Evolutionary conservation across 2,888 invertebrate genomes (phyloP).

Genomic region (Mongoloraphidia duomilia): DNA sequence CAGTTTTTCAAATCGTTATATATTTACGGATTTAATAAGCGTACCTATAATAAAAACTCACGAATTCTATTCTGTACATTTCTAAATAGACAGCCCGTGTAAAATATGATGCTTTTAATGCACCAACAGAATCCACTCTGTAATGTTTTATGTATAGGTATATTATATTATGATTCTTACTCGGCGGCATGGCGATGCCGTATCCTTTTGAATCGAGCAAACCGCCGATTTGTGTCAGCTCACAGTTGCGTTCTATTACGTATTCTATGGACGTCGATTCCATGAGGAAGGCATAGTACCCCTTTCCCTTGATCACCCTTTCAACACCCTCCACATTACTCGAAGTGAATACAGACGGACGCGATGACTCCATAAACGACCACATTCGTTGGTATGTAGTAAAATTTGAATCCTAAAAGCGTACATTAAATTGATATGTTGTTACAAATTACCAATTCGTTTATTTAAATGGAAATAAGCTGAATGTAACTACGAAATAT

Average conservation of each 20-base stretch:
- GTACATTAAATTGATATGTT: background rate
- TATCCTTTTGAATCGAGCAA: slow-evolving; percentile 90
- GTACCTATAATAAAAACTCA: too few relatives aligned
- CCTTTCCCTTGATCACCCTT: slow-evolving; percentile 69
- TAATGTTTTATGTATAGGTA: too few relatives aligned
- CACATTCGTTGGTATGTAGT: slow-evolving; percentile 92
- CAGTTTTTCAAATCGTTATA: too few relatives aligned
- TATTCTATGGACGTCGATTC: slow-evolving; percentile 96
- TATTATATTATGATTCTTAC: slow-evolving; percentile 36
- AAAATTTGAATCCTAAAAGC: slow-evolving; percentile 74
- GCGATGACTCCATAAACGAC: slow-evolving; percentile 82
- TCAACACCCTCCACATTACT: slow-evolving; percentile 85
- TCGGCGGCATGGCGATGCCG: slow-evolving; percentile 86
- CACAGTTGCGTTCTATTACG: slow-evolving; percentile 77
- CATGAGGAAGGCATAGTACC: slow-evolving; percentile 91
- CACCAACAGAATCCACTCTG: too few relatives aligned
- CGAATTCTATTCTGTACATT: too few relatives aligned
- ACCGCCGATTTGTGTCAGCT: slow-evolving; percentile 81
- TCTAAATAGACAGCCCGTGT: too few relatives aligned
- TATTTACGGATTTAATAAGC: too few relatives aligned
- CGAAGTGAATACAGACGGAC: slow-evolving; percentile 74
- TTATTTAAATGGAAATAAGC: too few relatives aligned
- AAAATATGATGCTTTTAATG: too few relatives aligned
- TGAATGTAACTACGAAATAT: too few relatives aligned
- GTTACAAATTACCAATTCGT: too few relatives aligned